Base-by-base conservation (phyloP, 2,797 vertebrate species). In the Pseudochromis fuscus region DNA sequence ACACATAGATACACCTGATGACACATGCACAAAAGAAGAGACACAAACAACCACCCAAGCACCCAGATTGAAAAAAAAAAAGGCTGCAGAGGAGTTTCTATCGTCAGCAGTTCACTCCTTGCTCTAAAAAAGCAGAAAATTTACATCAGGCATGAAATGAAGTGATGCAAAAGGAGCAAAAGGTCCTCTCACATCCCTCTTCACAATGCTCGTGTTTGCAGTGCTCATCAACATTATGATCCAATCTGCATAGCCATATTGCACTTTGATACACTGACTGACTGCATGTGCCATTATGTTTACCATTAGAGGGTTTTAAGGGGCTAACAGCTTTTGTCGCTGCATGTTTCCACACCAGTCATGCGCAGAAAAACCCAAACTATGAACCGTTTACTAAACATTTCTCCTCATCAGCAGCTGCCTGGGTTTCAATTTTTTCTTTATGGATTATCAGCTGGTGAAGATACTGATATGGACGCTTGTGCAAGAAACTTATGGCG, bases 221-320 rank as follows among this genome's bases (percentile, higher is more conserved):
- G 67, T 7, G 4, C 73, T 84, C 71, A 75, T 86, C 77, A 60
- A 48, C 77, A 57, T 74, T 57, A 69, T 23, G 40, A 74, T 75
- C 23, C 30, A 13, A 84, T 84, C 71, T 67, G 67, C 68, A 66
- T 21, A n/a, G 31, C 31, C 45, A 53, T 19, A 13, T 23, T 56
- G 51, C 44, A 33, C 56, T 61, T 21, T 67, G 62, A 72, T 40
- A 30, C 75, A 38, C 7, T 52, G 31, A 60, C 58, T 48, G 38
- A 55, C 48, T 66, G 21, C 18, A 12, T 12, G 21, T 40, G 37
- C 21, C 40, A n/a, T 68, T 79, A 60, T 55, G 59, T 71, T 63
- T 19, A 53, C 45, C 7, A 40, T 61, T 31, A 28, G n/a, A 58
- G 6, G 56, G 40, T 18, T 40, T 57, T 30, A 37, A 37, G 37